A percentile compares a stretch with the other conserved stretches of the same genome.
Conservation (phyloP, 2,113 vertebrate species). For the Dinomys branickii region DNA sequence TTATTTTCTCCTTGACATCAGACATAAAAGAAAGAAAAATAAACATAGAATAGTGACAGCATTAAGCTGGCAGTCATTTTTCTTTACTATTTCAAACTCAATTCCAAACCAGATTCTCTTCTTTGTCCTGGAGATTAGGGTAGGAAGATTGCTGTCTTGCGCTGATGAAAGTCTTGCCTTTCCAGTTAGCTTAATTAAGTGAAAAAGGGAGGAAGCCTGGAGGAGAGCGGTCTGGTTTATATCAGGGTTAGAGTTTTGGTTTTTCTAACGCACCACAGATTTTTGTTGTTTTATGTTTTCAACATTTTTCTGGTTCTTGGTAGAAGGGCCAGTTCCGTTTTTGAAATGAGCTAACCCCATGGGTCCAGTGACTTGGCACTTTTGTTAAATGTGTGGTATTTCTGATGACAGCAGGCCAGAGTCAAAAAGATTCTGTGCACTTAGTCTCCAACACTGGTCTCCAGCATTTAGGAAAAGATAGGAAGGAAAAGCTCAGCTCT, state of each 20-base stretch:
- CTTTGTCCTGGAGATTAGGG: slow-evolving; percentile 84
- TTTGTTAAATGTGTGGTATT: slow-evolving; percentile 45
- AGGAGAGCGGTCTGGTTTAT: slow-evolving; percentile 86
- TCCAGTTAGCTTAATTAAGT: slow-evolving; percentile 85
- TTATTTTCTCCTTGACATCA: slow-evolving; percentile 88
- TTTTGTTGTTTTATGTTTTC: slow-evolving; percentile 81
- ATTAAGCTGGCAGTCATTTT: slow-evolving; percentile 87
- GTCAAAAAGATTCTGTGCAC: slow-evolving; percentile 13
- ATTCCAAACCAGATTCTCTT: slow-evolving; percentile 84
- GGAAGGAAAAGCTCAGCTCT: not conserved
- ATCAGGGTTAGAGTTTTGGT: slow-evolving; percentile 83
- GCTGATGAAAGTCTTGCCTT: slow-evolving; percentile 84
- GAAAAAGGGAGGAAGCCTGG: slow-evolving; percentile 40
- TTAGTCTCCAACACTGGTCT: not conserved
- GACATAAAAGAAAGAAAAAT: slow-evolving; percentile 89
- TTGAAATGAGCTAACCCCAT: slow-evolving; percentile 67
- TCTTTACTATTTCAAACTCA: slow-evolving; percentile 86
- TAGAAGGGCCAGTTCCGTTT: slow-evolving; percentile 72
- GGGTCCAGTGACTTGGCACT: slow-evolving; percentile 65
- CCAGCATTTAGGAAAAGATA: not conserved
- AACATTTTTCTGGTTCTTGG: slow-evolving; percentile 75
- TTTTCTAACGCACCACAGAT: slow-evolving; percentile 78
- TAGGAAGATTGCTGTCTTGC: slow-evolving; percentile 81
- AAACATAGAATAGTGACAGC: slow-evolving; percentile 86
- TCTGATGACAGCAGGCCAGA: slow-evolving; percentile 46